A percentile compares a stretch with the other conserved stretches of the same genome.
These are phyloP conservation scores for Cotesia vestalis DNA, from an alignment of 1,140 invertebrate species.

Conservation along the genomic window DNA sequence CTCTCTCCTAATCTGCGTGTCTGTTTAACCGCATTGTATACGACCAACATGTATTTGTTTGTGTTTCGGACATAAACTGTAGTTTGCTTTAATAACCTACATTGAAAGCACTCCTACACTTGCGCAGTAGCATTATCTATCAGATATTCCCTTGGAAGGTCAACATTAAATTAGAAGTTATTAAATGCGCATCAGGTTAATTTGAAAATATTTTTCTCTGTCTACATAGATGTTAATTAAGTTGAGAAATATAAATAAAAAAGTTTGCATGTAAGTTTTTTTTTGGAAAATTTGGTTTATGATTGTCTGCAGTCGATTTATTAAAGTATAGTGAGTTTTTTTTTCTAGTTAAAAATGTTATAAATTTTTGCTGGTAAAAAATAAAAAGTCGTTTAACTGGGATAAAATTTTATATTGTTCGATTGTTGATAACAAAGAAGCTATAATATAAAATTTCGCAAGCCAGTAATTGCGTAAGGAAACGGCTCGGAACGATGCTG, in stretches of 20 bases:
- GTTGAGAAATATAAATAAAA: background rate
- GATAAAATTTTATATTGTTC: no score
- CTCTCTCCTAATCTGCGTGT: constrained; percentile 6
- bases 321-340: no score
- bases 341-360: no score
- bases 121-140: background rate
- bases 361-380: no score
- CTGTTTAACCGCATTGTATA: constrained; percentile 41
- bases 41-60: constrained; percentile 32
- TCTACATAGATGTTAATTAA: background rate
- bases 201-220: background rate
- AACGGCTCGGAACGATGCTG: no score
- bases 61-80: constrained; percentile 42
- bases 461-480: no score
- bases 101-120: constrained; percentile 35
- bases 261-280: no score
- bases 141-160: constrained; percentile 5
- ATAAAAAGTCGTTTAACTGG: no score
- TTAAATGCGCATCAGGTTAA: background rate
- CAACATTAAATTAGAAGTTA: constrained; percentile 10
- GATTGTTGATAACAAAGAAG: no score
- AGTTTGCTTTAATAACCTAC: constrained; percentile 50
- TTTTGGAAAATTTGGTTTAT: no score
- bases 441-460: no score
- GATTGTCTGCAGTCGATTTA: no score